Evolutionary conservation across 2,888 invertebrate genomes (phyloP).

Genomic region (Tipula helvola): DNA sequence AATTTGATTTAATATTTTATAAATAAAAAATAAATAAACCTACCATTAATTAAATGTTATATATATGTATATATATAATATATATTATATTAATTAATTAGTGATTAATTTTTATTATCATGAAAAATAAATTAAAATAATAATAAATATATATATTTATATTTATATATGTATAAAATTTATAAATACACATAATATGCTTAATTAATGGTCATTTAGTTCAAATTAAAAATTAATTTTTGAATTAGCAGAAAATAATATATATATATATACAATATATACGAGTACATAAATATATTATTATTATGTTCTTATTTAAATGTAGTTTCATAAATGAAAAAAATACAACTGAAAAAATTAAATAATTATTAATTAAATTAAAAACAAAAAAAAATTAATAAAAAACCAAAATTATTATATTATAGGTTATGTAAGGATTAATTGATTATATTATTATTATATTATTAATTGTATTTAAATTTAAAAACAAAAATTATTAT

Average conservation of each 20-base stretch:
- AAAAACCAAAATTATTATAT: conserved; percentile 4
- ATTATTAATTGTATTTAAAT: neutral
- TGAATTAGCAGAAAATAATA: neutral
- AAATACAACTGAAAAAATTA: neutral
- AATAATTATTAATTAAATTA: neutral
- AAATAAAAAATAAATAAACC: neutral
- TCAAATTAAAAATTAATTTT: neutral
- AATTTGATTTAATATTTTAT: neutral
- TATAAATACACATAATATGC: neutral
- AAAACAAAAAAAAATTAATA: neutral
- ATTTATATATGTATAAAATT: too few relatives aligned
- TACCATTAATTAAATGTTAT: neutral
- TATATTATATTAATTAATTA: neutral
- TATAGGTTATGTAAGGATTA: neutral
- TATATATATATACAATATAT: too few relatives aligned
- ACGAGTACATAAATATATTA: neutral
- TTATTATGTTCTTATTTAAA: neutral
- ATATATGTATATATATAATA: neutral
- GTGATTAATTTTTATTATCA: neutral
- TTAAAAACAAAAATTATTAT: neutral
- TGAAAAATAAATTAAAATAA: neutral
- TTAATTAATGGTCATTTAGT: neutral
- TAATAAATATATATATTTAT: neutral
- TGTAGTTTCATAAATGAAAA: neutral
- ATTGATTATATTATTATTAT: neutral